These are phyloP conservation scores for Hiodon tergisus DNA, from an alignment of 2,113 vertebrate genomes.

Conservation along the genomic window DNA sequence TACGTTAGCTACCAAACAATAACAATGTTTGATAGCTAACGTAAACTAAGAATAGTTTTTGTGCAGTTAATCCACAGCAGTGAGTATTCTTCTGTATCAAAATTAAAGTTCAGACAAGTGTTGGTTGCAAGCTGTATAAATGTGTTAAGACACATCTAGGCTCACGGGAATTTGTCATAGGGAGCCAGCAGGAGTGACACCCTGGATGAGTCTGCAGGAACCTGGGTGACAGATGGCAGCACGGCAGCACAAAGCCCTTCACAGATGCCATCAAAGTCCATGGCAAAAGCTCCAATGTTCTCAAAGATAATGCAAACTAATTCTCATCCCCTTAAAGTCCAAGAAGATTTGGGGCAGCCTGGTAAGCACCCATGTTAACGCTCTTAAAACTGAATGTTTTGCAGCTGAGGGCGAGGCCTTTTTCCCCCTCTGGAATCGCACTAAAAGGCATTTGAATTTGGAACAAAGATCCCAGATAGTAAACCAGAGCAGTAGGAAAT, in stretches of 20 bases:
- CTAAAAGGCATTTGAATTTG: background rate
- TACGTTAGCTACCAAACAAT: too few species aligned
- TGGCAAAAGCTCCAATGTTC: slow-evolving; percentile 6
- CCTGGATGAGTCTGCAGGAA: background rate
- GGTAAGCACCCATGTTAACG: background rate
- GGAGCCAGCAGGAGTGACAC: too few species aligned
- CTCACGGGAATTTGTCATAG: too few species aligned
- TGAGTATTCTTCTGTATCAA: too few species aligned
- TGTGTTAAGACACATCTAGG: too few species aligned
- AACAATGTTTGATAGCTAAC: too few species aligned
- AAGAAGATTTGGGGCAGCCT: background rate
- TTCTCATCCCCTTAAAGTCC: background rate
- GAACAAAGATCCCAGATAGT: background rate
- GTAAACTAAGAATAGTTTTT: too few species aligned
- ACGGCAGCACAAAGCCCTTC: background rate
- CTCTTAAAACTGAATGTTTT: background rate
- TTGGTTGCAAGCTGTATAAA: background rate
- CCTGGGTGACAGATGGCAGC: background rate
- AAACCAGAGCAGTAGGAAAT: too few species aligned
- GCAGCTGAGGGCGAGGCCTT: background rate
- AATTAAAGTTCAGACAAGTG: too few species aligned
- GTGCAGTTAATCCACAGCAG: too few species aligned
- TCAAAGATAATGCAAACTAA: background rate
- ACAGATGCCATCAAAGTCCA: background rate
- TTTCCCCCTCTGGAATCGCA: too few species aligned